Conservation (phyloP, 2,113 vertebrate genomes). For the Connochaetes taurinus region DNA sequence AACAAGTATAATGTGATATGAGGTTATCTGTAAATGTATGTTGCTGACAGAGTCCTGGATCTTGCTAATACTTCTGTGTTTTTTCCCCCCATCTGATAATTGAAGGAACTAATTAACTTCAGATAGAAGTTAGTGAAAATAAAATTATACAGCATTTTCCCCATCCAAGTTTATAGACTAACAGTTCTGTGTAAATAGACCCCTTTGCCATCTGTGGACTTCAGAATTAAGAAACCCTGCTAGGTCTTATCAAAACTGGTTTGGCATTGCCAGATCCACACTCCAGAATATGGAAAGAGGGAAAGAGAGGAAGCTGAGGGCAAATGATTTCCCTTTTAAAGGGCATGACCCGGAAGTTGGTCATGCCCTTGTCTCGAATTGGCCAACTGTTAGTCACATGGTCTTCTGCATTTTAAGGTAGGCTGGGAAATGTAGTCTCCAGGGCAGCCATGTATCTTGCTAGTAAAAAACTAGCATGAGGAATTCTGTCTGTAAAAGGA, state of each 20-base stretch:
- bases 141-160: background rate
- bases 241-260: background rate
- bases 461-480: background rate
- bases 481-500: background rate
- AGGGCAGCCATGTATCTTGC: background rate
- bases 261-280: background rate
- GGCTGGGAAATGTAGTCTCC: background rate
- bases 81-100: background rate
- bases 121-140: background rate
- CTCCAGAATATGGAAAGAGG: background rate
- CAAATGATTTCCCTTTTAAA: background rate
- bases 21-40: background rate
- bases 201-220: background rate
- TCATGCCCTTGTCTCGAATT: background rate
- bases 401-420: background rate
- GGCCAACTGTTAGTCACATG: background rate
- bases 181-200: background rate
- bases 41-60: background rate
- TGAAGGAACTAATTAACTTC: constrained; percentile 9
- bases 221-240: background rate
- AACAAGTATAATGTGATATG: background rate
- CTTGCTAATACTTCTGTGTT: background rate
- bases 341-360: background rate
- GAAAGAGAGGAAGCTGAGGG: background rate
- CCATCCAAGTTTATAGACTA: background rate